Conservation (phyloP, 2,888 invertebrate genomes). For the Ichneumon xanthorius region DNA sequence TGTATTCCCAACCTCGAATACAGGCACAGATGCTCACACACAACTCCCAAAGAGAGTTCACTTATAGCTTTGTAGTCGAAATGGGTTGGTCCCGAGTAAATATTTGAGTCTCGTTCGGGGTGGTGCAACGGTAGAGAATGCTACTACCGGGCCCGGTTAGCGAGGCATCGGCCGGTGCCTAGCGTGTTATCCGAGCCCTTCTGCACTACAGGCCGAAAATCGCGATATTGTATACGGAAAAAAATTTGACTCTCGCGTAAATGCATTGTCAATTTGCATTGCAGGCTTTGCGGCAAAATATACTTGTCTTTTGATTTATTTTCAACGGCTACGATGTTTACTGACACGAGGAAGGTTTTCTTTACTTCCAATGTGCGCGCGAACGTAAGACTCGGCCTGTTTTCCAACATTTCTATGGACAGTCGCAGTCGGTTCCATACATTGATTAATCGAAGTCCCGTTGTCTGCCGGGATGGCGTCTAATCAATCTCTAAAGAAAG, state of each 20-base stretch:
- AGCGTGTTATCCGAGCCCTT: not conserved
- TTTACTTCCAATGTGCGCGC: too few relatives aligned
- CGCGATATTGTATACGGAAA: not conserved
- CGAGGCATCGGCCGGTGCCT: not conserved
- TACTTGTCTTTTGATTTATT: not conserved
- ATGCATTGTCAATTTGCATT: not conserved
- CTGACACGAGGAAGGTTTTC: too few relatives aligned
- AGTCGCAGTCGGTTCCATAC: too few relatives aligned
- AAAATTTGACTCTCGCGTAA: not conserved
- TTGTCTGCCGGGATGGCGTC: too few relatives aligned
- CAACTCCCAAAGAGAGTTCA: constrained; percentile 4
- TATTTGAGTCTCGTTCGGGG: constrained; percentile 67
- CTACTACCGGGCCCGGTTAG: not conserved
- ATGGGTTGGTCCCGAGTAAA: constrained; percentile 70
- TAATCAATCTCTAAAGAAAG: too few relatives aligned
- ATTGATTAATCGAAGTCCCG: too few relatives aligned
- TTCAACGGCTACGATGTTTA: too few relatives aligned
- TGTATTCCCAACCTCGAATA: constrained; percentile 10
- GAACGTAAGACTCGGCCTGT: too few relatives aligned
- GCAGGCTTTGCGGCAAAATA: not conserved
- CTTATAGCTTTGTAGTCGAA: constrained; percentile 58
- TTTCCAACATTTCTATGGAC: too few relatives aligned
- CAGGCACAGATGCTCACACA: constrained; percentile 7
- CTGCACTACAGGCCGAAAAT: not conserved
- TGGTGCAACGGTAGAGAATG: constrained; percentile 44